These are phyloP conservation scores for Steinernema feltiae DNA, from an alignment of 1,140 invertebrate species.

Conservation along the genomic window DNA sequence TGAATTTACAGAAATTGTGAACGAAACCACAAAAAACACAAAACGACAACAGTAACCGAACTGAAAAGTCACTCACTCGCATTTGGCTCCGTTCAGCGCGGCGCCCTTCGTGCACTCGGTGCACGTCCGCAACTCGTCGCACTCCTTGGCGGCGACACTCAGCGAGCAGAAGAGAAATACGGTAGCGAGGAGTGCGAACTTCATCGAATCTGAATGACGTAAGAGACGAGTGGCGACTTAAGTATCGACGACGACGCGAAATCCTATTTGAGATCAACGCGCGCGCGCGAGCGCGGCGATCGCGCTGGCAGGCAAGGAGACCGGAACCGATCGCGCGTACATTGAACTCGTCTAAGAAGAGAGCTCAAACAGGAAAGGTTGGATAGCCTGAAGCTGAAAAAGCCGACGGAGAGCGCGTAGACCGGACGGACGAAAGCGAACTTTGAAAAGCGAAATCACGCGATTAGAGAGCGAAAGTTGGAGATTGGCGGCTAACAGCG, in stretches of 20 bases:
- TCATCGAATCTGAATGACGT: neutral
- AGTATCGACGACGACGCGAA: neutral
- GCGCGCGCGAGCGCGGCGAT: too few species aligned
- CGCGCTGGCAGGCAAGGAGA: neutral
- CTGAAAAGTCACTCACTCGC: neutral
- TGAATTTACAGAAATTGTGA: neutral
- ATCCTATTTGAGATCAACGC: neutral
- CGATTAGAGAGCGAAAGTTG: neutral
- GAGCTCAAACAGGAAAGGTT: neutral
- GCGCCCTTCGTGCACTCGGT: neutral
- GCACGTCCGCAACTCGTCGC: neutral
- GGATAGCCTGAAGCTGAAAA: neutral
- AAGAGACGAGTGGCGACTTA: neutral
- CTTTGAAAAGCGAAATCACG: neutral
- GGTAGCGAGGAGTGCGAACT: neutral
- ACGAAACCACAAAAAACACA: neutral
- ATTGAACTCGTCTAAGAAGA: neutral
- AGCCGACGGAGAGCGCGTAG: neutral
- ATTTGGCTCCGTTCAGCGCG: neutral
- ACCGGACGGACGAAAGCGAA: neutral
- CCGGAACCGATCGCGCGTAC: neutral
- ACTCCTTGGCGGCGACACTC: neutral
- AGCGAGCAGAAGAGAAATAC: neutral
- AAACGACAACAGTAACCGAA: too few species aligned
- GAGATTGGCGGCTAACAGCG: neutral